Conservation (phyloP, 2,797 vertebrate genomes). For the Alcedo atthis region DNA sequence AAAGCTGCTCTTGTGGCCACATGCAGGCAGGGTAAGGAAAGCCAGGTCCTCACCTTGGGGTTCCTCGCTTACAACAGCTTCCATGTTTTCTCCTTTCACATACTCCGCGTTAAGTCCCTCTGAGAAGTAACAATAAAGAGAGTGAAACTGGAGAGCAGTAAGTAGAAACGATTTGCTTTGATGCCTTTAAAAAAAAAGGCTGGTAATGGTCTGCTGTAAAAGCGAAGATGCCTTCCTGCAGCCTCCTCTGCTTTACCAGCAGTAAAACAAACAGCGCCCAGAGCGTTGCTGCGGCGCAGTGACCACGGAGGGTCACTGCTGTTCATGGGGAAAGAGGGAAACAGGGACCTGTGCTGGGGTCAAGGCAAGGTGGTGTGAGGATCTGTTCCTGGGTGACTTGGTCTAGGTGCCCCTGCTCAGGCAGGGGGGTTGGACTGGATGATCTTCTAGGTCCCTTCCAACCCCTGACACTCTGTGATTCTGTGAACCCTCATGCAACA, state of each 20-base stretch:
- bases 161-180: neutral
- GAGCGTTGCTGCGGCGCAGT: neutral
- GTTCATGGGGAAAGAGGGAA: neutral
- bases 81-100: constrained; percentile 89
- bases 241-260: neutral
- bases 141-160: neutral
- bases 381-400: too few relatives aligned
- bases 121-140: constrained; percentile 67
- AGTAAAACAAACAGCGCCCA: neutral
- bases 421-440: too few relatives aligned
- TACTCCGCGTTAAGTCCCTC: constrained; percentile 91
- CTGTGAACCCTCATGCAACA: neutral
- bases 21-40: neutral
- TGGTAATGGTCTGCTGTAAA: neutral
- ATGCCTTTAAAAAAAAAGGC: neutral
- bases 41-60: constrained; percentile 86
- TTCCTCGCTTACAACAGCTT: constrained; percentile 90
- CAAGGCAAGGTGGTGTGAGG: neutral
- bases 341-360: neutral
- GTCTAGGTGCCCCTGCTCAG: too few relatives aligned
- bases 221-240: neutral
- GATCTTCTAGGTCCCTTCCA: too few relatives aligned
- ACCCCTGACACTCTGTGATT: too few relatives aligned
- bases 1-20: neutral
- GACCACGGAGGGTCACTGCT: accelerated